phyloP scores from a whole-genome alignment of 1,140 invertebrate genomes.

The Psix sp. region DNA sequence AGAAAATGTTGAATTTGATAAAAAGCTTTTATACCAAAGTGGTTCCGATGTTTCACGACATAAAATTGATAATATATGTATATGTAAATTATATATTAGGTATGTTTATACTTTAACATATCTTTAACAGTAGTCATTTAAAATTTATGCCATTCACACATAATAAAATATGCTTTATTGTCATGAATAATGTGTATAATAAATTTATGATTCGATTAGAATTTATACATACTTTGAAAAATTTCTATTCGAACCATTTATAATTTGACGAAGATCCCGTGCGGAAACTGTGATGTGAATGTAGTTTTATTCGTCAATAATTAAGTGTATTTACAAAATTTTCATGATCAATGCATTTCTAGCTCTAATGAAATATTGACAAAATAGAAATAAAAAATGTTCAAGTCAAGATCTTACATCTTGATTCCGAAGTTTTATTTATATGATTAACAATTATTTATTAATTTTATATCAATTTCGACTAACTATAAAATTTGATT shows the following conservation, averaged over 20 bases:
- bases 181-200: slow-evolving; percentile 6
- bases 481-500: no score
- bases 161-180: slow-evolving; percentile 21
- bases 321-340: slow-evolving; percentile 67
- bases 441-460: not conserved
- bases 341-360: slow-evolving; percentile 46
- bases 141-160: slow-evolving; percentile 25
- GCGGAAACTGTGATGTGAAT: slow-evolving; percentile 31
- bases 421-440: slow-evolving; percentile 5
- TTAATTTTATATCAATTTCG: no score
- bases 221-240: slow-evolving; percentile 14
- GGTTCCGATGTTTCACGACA: no score
- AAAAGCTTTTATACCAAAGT: no score
- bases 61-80: no score
- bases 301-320: slow-evolving; percentile 41
- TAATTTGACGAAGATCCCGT: slow-evolving; percentile 9
- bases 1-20: no score
- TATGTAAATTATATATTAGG: not conserved
- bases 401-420: no score
- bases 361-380: slow-evolving; percentile 40
- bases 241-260: slow-evolving; percentile 18
- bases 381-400: slow-evolving; percentile 31
- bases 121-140: not conserved
- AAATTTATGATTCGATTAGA: slow-evolving; percentile 12
- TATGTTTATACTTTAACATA: not conserved